These are phyloP conservation scores for Palythoa grandis DNA, from an alignment of 92 coral and sea anemone species.

Conservation along the genomic window DNA sequence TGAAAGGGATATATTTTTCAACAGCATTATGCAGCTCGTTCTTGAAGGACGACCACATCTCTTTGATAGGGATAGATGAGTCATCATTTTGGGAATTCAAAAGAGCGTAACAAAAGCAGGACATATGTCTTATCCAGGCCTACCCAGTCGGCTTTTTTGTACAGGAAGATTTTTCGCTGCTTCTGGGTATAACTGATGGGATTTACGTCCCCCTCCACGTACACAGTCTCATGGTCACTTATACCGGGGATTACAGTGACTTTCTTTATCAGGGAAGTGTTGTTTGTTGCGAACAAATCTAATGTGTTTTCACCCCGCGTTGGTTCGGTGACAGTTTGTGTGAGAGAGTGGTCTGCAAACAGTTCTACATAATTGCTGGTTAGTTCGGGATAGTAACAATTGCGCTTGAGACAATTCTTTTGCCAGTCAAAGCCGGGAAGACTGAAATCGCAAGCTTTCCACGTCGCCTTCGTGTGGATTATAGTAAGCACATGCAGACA, in stretches of 20 bases:
- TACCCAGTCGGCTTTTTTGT: slow-evolving; percentile 16
- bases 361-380: not conserved
- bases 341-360: not conserved
- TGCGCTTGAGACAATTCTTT: not conserved
- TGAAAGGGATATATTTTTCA: slow-evolving; percentile 24
- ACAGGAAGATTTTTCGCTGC: slow-evolving; percentile 16
- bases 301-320: not conserved
- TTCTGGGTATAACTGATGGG: slow-evolving; percentile 19
- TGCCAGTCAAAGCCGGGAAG: slow-evolving; percentile 18
- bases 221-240: slow-evolving; percentile 14
- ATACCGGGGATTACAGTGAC: slow-evolving; percentile 7
- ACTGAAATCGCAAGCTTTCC: not conserved
- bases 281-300: slow-evolving; percentile 13
- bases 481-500: too few relatives aligned
- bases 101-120: not conserved
- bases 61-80: not conserved
- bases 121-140: slow-evolving; percentile 9
- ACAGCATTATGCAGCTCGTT: slow-evolving; percentile 27
- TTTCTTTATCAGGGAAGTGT: not conserved
- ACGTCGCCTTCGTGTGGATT: too few relatives aligned
- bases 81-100: not conserved
- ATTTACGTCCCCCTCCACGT: slow-evolving; percentile 4
- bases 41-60: not conserved
- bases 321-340: not conserved
- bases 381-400: not conserved